Evolutionary conservation across 30 jellyfish, hydroid and myxozoan species (phyloP), one percentile per base, ranked within the genome.

Genomic region (Sanderia malayensis): DNA sequence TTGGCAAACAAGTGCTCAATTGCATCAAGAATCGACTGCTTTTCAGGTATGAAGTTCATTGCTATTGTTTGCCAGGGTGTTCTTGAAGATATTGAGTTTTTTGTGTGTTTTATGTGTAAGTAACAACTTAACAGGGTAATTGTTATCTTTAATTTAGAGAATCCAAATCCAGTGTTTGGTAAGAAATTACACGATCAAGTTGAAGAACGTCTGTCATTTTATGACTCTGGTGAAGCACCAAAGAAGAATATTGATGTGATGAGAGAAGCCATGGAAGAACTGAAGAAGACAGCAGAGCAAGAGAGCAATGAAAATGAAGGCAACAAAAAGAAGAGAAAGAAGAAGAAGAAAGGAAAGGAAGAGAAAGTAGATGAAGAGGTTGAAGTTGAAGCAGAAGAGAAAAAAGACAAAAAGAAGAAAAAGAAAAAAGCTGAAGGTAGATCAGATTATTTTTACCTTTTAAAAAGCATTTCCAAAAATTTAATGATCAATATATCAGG

Each of bases 181-280:
- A 92, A 92, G 84, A 80, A 82, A 44, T 78, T 92, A 15, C 96
- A 92, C 70, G 96, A 92, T 58, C 99, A 92, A 73, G 95, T 92
- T 4, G 99, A 92, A 22, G 99, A 92, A 44, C 96, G 99, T 18
- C 70, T 92, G 81, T 74, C 78, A 73, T 92, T 79, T 71, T 92
- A 84, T 64, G 95, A 79, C 57, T 80, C 96, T 34, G 99, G 99
- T 23, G 96, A 92, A 24, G 89, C 96, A 25, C 99, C 99, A 28
- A 92, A 86, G 78, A 84, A 85, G 80, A 92, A 92, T 47, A 85
- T 82, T 6, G 99, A 92, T 73, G 99, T 80, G 15, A 92, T 92
- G 99, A 74, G 75, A 44, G 99, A 92, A 66, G 99, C 73, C 25
- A 52, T 92, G 18, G 95, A 80, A 13, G 98, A 84, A 41, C 55